phyloP scores from a whole-genome alignment of 2,113 vertebrate genomes.

The Ondatra zibethicus region DNA sequence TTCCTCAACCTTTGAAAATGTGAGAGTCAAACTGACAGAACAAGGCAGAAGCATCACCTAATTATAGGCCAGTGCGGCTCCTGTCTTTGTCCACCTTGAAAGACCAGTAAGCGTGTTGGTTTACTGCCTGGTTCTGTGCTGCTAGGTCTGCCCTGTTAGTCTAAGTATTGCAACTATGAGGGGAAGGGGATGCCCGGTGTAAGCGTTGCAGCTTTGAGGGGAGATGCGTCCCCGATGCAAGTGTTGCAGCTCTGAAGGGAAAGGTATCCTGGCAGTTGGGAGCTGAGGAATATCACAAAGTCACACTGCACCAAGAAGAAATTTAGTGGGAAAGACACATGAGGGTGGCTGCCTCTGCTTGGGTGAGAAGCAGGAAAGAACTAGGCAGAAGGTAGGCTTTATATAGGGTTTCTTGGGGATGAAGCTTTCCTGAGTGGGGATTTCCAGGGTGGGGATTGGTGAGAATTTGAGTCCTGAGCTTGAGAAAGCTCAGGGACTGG shows the following conservation, averaged over 20 bases:
- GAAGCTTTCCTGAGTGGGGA: not conserved
- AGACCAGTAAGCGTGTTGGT: accelerated
- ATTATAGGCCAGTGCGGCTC: not conserved
- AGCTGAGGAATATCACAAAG: not conserved
- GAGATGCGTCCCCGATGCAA: not conserved
- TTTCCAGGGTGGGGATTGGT: not conserved
- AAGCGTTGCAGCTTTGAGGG: too few relatives aligned
- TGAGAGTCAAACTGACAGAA: not conserved
- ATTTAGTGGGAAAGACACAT: not conserved
- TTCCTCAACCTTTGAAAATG: not conserved
- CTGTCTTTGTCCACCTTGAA: not conserved
- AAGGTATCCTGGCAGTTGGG: not conserved
- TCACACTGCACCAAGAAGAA: not conserved
- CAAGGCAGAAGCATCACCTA: not conserved
- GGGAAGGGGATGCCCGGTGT: too few relatives aligned
- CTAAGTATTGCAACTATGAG: not conserved
- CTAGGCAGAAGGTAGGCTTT: not conserved
- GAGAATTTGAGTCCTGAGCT: not conserved
- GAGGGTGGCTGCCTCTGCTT: not conserved
- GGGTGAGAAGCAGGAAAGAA: not conserved
- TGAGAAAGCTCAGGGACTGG: not conserved
- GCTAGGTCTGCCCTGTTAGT: not conserved
- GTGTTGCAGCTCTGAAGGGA: not conserved
- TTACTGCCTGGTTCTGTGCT: not conserved
- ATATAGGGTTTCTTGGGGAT: not conserved